Base-by-base conservation (phyloP, 1,140 invertebrate species). In the Cydia fagiglandana region DNA sequence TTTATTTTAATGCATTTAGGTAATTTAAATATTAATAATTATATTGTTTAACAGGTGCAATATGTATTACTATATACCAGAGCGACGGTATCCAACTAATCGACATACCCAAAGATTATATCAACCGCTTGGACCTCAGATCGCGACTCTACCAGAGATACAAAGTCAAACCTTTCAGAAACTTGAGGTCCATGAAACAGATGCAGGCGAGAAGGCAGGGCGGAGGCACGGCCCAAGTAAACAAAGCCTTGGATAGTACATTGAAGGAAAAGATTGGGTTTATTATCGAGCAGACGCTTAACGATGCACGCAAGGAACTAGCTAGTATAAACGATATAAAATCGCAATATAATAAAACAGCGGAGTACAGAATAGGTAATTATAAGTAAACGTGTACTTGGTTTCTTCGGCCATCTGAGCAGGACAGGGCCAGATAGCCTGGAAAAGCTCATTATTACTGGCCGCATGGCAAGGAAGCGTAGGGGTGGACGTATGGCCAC, bases 251-350 rank as follows among this genome's bases (percentile, higher is more conserved):
- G 6, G 56, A 70, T 34, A 70, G 38, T 34, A 70, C 66, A 6
- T 20, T 70, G 17, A 70, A 70, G 20, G 56, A 61, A 24, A 61
- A 61, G 9, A 61, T 61, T 24, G 56, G 56, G 12, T 61, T 61
- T 24, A n/a, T 61, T 24, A 61, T 61, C 17, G 56, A 20, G 9
- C 56, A 61, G 20, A 61, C 56, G 2, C 24, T 61, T 9, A 61
- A 61, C 20, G 56, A 61, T 24, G 56, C 56, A 12, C 17, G 20
- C 6, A 61, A 61, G 20, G 56, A 61, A 10, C 15, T 61, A 2
- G 7, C 7, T 7, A 12, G 17, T 61, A 12, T 61, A 24, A 2
- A 61, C 3, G 20, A 10, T 7, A 12, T 10, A 20, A 61, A 61
- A 24, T 7, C 17, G 17, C 17, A 12, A 4, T 24, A 24, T 61